These are phyloP conservation scores for Drosophila kepulauana DNA, from an alignment of 1,140 invertebrate species.

Conservation along the genomic window DNA sequence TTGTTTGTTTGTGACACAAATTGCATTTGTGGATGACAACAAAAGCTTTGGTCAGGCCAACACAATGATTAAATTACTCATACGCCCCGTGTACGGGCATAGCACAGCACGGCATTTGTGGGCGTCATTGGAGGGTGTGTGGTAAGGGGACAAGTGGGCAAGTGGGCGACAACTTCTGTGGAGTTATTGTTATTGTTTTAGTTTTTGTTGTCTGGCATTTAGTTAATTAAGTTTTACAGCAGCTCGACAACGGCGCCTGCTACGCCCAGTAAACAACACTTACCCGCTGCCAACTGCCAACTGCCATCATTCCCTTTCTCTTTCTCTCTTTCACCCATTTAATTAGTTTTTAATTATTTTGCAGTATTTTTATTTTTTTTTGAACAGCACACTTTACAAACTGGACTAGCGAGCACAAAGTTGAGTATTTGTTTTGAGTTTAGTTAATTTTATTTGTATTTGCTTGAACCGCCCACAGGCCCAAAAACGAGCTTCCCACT, in stretches of 20 bases:
- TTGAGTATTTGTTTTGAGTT: conserved; percentile 70
- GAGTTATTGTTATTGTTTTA: conserved; percentile 62
- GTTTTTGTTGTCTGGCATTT: conserved; percentile 61
- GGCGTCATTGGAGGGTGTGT: not conserved
- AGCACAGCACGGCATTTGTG: not conserved
- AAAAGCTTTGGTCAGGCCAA: conserved; percentile 66
- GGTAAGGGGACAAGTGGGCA: conserved; percentile 42
- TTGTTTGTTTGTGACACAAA: conserved; percentile 74
- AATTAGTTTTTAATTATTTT: conserved; percentile 82
- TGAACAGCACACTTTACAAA: conserved; percentile 33
- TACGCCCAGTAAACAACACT: conserved; percentile 17
- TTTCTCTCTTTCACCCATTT: conserved; percentile 45
- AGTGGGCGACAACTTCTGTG: conserved; percentile 55
- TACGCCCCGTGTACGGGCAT: conserved; percentile 61
- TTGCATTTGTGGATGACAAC: conserved; percentile 79
- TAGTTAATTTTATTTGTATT: conserved; percentile 82
- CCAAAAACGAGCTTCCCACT: conserved; percentile 3
- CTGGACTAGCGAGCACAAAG: conserved; percentile 35
- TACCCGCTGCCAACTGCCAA: not conserved
- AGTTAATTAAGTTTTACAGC: conserved; percentile 80
- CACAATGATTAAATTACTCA: conserved; percentile 81
- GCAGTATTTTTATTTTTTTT: conserved; percentile 52
- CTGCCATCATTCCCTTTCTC: no score
- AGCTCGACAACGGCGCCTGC: conserved; percentile 46
- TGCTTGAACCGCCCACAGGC: conserved; percentile 40